Evolutionary conservation across 2,888 invertebrate genomes (phyloP).

Genomic region (Sericinus montela): DNA sequence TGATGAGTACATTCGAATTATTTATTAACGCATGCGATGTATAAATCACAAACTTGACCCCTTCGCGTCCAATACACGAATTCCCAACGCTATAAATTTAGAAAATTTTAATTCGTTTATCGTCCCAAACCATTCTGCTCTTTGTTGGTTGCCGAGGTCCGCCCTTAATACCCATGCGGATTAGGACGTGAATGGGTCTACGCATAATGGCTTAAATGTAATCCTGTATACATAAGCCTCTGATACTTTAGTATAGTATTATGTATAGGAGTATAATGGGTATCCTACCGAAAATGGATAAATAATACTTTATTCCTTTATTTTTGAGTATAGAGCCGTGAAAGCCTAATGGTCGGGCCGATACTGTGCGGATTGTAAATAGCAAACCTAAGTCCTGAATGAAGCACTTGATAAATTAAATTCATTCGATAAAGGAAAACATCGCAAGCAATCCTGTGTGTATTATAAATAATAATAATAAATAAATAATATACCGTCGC

Average conservation of each 20-base stretch:
- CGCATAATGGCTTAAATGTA: constrained; percentile 13
- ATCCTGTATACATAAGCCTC: constrained; percentile 12
- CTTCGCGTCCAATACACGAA: constrained; percentile 4
- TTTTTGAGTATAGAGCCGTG: too few relatives aligned
- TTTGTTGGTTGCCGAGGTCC: constrained; percentile 17
- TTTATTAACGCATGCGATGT: neutral
- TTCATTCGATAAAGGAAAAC: too few relatives aligned
- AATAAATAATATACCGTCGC: too few relatives aligned
- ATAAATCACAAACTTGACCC: constrained; percentile 3
- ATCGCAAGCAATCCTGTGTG: too few relatives aligned
- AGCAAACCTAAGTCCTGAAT: too few relatives aligned
- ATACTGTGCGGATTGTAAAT: too few relatives aligned
- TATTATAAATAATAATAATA: too few relatives aligned
- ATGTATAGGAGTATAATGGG: too few relatives aligned
- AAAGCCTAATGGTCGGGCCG: too few relatives aligned
- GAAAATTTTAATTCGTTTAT: constrained; percentile 20
- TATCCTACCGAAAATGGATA: too few relatives aligned
- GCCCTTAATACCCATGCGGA: constrained; percentile 17
- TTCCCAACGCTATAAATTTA: constrained; percentile 16
- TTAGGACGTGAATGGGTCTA: constrained; percentile 14
- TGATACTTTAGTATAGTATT: constrained; percentile 4
- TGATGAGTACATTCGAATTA: neutral
- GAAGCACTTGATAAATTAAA: too few relatives aligned
- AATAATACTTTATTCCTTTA: too few relatives aligned
- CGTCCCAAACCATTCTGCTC: constrained; percentile 18